Evolutionary conservation across 2,797 vertebrate genomes (phyloP).

Genomic region (Manis crassicaudata): DNA sequence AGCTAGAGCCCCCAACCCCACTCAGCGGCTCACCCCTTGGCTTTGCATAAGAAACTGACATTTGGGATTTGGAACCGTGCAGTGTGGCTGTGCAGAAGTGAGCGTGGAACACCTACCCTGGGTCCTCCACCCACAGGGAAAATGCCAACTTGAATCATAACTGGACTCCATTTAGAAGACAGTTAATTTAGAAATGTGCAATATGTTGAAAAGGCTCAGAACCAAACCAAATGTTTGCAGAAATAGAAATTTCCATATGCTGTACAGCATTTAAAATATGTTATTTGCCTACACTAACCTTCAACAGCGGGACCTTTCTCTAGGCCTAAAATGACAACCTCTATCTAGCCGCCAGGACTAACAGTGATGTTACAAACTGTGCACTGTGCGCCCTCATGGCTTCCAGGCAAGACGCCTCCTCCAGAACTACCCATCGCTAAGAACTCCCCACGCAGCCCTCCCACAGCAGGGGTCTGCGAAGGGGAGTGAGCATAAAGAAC

Average conservation of each 20-base stretch:
- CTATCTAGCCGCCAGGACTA: slow-evolving; percentile 70
- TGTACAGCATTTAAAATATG: slow-evolving; percentile 77
- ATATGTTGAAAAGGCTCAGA: slow-evolving; percentile 73
- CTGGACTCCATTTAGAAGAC: slow-evolving; percentile 59
- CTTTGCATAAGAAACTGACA: neutral
- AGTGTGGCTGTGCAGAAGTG: neutral
- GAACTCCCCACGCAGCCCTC: neutral
- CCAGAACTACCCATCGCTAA: neutral
- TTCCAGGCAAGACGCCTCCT: slow-evolving; percentile 62
- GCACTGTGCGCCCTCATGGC: slow-evolving; percentile 51
- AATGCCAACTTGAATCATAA: slow-evolving; percentile 62
- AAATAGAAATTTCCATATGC: slow-evolving; percentile 80
- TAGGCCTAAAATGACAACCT: slow-evolving; percentile 65
- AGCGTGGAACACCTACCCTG: neutral
- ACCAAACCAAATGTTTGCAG: slow-evolving; percentile 82
- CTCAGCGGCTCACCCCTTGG: neutral
- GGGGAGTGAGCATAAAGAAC: neutral
- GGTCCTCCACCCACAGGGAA: slow-evolving; percentile 47
- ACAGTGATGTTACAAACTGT: slow-evolving; percentile 65
- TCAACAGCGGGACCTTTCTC: slow-evolving; percentile 76
- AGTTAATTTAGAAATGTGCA: slow-evolving; percentile 77
- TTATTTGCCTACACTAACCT: slow-evolving; percentile 74
- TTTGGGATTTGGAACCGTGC: neutral
- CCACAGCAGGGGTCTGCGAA: neutral
- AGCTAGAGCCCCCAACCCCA: neutral